Evolutionary conservation across 2,113 vertebrate species (phyloP), one percentile per base, ranked within the genome.

Genomic region (Hoplias malabaricus): DNA sequence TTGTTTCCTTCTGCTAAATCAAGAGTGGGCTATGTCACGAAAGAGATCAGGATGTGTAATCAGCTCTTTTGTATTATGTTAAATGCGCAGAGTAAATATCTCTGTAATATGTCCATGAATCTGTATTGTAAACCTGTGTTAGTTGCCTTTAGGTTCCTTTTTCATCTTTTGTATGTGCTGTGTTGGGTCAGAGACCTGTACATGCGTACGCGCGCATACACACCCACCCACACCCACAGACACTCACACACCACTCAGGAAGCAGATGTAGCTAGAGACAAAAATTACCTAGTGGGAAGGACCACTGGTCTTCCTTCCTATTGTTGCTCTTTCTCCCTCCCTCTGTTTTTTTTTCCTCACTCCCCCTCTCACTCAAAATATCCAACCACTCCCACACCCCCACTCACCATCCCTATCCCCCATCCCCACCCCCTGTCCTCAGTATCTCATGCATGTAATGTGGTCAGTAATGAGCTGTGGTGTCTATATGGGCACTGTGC

Each of bases 181-280:
- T 65, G 11, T 36, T 3, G 36, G 21, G 2, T 8, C 21, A 19
- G 2, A 14, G 7, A 6, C 23, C n/a, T n/a, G 23, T 33, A 56
- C 16, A 68, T 25, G 13, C 12, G 48, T 6, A 33, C 57, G 14
- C 4, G 66, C 11, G 61, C 43, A n/a, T 69, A 69, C 46, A 40
- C 46, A 76, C 29, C 8, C 66, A 29, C 36, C 12, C 31, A n/a
- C n/a, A 36, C 50, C 23, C 1, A 68, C 5, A 69, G 43, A n/a
- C 73, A 69, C 46, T 31, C 46, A 76, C 29, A 5, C 66, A 29
- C 36, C 12, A n/a, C 31, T 31, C 75, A 75, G 75, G 79, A 78
- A 81, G 68, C 82, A 84, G 67, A 78, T 79, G 72, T 56, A 56
- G 66, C 53, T 43, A 8, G 19, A 43, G 42, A 36, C 25, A 69